Conservation (phyloP, 1,140 invertebrate species). For the Orchestia grillus region DNA sequence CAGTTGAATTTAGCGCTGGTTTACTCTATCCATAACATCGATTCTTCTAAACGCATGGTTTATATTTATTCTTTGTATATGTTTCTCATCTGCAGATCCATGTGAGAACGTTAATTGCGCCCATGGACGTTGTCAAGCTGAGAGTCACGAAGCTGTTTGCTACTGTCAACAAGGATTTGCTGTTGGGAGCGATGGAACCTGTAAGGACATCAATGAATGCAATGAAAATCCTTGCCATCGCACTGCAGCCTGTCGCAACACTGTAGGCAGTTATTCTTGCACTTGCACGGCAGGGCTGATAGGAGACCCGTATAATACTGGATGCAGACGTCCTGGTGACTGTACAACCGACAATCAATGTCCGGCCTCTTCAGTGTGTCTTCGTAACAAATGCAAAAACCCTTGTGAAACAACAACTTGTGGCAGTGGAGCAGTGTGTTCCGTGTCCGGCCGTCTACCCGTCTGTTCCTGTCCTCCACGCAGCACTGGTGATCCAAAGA, state of each 20-base stretch:
- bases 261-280: constrained; percentile 68
- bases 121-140: constrained; percentile 70
- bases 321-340: constrained; percentile 84
- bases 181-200: constrained; percentile 77
- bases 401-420: constrained; percentile 82
- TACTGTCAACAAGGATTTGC: constrained; percentile 70
- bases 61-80: neutral
- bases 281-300: constrained; percentile 75
- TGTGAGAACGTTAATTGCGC: constrained; percentile 70
- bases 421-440: constrained; percentile 83
- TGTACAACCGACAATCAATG: constrained; percentile 86
- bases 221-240: constrained; percentile 85
- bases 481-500: constrained; percentile 73
- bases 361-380: constrained; percentile 81
- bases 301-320: constrained; percentile 81
- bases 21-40: neutral
- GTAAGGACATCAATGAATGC: constrained; percentile 76
- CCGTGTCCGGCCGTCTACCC: constrained; percentile 76
- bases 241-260: constrained; percentile 82
- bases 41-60: neutral
- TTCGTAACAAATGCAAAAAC: constrained; percentile 83
- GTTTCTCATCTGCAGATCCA: constrained; percentile 68
- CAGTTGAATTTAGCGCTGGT: neutral
- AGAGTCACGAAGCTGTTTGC: constrained; percentile 71
- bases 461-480: constrained; percentile 82